Conservation (phyloP, 30 jellyfish, hydroid and myxozoan genomes). For the Rhopilema esculentum region DNA sequence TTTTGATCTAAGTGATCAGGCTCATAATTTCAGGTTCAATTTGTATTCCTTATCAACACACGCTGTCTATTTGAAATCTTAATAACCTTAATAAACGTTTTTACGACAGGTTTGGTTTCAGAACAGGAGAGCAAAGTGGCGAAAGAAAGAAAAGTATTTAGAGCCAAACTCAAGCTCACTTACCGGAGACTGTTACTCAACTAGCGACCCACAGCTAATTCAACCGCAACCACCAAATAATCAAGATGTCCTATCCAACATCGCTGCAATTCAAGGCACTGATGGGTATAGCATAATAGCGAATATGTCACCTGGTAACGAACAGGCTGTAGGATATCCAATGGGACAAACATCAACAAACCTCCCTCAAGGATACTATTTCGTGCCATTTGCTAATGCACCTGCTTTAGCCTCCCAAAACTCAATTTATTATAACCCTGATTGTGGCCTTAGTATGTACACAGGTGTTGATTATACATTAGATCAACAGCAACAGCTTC, state of each 20-base stretch:
- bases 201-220: neutral
- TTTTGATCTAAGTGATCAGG: too few relatives aligned
- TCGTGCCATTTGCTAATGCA: slow-evolving; percentile 49
- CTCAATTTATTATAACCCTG: neutral
- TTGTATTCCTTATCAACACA: too few relatives aligned
- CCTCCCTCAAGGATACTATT: slow-evolving; percentile 70
- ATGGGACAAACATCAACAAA: neutral
- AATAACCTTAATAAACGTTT: neutral
- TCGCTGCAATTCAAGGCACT: neutral
- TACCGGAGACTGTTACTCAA: neutral
- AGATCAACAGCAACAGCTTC: slow-evolving; percentile 33
- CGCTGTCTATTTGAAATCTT: too few relatives aligned
- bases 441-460: neutral
- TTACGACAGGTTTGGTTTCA: slow-evolving; percentile 72
- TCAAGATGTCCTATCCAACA: neutral
- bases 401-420: slow-evolving; percentile 9
- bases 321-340: neutral
- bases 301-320: neutral
- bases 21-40: too few relatives aligned
- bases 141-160: slow-evolving; percentile 62
- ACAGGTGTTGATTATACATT: neutral
- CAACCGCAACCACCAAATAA: slow-evolving; percentile 2
- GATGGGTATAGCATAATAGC: neutral
- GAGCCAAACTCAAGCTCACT: slow-evolving; percentile 7
- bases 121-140: slow-evolving; percentile 74